phyloP scores from a whole-genome alignment of 2,113 vertebrate species.

The Aspidoscelis tigris region DNA sequence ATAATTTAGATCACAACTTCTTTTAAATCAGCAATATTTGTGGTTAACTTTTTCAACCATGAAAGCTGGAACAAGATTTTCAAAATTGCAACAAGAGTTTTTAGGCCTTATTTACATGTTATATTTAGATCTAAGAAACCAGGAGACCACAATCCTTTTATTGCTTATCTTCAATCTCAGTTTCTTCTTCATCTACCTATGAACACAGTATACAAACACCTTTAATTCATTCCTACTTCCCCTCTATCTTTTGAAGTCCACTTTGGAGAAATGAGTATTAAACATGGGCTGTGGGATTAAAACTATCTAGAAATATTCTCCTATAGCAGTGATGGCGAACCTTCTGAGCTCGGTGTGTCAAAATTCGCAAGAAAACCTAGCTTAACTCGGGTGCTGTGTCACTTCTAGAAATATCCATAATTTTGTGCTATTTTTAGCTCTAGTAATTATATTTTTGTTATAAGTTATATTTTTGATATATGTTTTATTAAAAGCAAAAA shows the following conservation, averaged over 20 bases:
- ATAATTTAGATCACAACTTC: not conserved
- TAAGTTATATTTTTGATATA: too few species aligned
- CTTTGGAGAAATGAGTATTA: not conserved
- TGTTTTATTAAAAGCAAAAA: too few species aligned
- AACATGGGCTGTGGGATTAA: not conserved
- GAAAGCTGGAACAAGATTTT: not conserved
- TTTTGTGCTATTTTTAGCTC: too few species aligned
- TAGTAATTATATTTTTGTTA: too few species aligned
- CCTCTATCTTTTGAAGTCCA: not conserved
- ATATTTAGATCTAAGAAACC: not conserved
- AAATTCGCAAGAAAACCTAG: too few species aligned
- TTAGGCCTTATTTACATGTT: not conserved
- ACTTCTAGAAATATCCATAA: too few species aligned
- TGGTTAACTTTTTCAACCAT: not conserved
- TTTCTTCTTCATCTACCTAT: not conserved
- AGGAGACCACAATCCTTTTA: not conserved
- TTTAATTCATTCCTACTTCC: not conserved
- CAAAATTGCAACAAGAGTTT: not conserved
- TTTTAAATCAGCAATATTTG: not conserved
- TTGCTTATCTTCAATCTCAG: not conserved
- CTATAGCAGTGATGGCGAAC: too few species aligned
- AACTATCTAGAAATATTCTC: too few species aligned
- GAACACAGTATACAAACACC: not conserved
- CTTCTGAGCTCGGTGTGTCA: too few species aligned
- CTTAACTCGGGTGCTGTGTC: too few species aligned